Conservation (phyloP, 2,113 vertebrate genomes). For the Hypocryptadius cinnamomeus region DNA sequence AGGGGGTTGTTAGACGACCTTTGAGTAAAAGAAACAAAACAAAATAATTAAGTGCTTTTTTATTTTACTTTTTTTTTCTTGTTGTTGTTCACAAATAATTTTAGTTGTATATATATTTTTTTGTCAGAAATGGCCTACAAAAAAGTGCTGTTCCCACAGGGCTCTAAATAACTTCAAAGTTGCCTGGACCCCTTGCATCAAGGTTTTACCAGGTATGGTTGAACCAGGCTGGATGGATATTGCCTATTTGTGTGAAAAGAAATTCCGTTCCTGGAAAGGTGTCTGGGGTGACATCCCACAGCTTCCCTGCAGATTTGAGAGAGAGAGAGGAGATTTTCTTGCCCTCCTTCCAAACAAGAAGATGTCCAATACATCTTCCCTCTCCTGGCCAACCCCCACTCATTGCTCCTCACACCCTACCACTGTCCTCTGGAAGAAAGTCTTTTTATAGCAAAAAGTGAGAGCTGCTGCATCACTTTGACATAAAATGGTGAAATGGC, state of each 20-base stretch:
- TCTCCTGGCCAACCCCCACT: neutral
- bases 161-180: conserved; percentile 60
- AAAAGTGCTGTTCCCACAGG: conserved; percentile 66
- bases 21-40: conserved; percentile 78
- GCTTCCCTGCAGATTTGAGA: conserved; percentile 22
- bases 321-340: conserved; percentile 40
- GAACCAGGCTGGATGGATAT: conserved; percentile 54
- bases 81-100: conserved; percentile 64
- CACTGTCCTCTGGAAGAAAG: conserved; percentile 11
- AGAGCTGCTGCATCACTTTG: conserved; percentile 28
- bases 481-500: neutral
- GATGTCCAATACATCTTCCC: neutral
- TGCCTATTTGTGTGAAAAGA: conserved; percentile 49
- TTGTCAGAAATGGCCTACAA: conserved; percentile 75
- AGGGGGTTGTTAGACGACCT: conserved; percentile 82
- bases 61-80: conserved; percentile 58
- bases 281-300: conserved; percentile 52
- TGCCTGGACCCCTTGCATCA: conserved; percentile 70
- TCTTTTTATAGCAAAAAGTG: conserved; percentile 9
- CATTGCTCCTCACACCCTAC: neutral
- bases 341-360: neutral
- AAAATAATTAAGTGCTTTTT: conserved; percentile 76
- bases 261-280: conserved; percentile 50
- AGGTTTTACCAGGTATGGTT: conserved; percentile 70
- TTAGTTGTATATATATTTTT: conserved; percentile 85